phyloP scores from a whole-genome alignment of 2,797 vertebrate genomes.

The Artibeus jamaicensis region DNA sequence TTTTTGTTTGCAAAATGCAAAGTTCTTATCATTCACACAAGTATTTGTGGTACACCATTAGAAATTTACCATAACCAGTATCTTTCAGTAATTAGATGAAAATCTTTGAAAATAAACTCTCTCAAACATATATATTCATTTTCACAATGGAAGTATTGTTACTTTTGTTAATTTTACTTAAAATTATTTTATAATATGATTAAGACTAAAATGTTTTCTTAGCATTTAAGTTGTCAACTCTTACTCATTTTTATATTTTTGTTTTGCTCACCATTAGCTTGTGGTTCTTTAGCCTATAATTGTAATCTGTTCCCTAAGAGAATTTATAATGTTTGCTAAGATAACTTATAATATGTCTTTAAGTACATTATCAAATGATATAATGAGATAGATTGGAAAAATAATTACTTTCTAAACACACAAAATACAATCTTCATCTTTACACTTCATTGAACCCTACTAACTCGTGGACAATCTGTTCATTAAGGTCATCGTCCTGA shows the following conservation, averaged over 20 bases:
- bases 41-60: background rate
- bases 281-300: background rate
- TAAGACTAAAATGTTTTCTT: background rate
- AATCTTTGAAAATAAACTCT: background rate
- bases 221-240: background rate
- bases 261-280: background rate
- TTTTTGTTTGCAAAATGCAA: background rate
- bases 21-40: background rate
- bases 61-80: background rate
- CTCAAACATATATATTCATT: background rate
- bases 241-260: background rate
- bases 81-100: background rate
- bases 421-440: conserved; percentile 41
- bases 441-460: conserved; percentile 35
- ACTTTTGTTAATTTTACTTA: background rate
- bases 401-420: conserved; percentile 56
- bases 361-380: conserved; percentile 39
- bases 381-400: conserved; percentile 44
- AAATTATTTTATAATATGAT: background rate
- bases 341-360: conserved; percentile 20
- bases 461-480: conserved; percentile 52
- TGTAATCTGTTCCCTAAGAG: background rate
- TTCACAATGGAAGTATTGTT: background rate
- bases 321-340: conserved; percentile 9
- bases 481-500: conserved; percentile 51